These are phyloP conservation scores for Tragulus kanchil DNA, from an alignment of 2,113 vertebrate genomes.

Conservation along the genomic window DNA sequence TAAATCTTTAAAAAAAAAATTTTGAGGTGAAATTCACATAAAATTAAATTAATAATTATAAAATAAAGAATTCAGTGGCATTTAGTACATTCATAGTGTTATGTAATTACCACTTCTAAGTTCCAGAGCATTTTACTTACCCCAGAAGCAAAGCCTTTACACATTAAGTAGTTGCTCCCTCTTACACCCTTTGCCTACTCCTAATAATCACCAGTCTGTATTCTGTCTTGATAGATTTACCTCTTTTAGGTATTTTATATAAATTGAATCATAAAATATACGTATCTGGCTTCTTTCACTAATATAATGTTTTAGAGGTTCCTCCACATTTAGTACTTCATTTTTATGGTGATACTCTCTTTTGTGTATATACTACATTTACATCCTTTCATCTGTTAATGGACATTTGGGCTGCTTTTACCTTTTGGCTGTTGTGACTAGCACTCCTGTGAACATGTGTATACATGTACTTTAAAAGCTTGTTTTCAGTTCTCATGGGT, in stretches of 20 bases:
- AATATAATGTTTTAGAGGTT: background rate
- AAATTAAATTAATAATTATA: background rate
- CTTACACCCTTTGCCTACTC: background rate
- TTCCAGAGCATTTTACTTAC: background rate
- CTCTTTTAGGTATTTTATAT: constrained; percentile 27
- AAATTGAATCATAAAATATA: background rate
- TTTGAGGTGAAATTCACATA: background rate
- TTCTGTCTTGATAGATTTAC: constrained; percentile 20
- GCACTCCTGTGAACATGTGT: constrained; percentile 12
- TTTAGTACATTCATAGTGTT: constrained; percentile 20
- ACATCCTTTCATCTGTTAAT: background rate
- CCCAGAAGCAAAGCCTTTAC: background rate
- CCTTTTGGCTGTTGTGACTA: background rate
- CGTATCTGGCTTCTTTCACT: background rate
- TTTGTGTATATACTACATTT: background rate
- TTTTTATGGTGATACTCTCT: constrained; percentile 25
- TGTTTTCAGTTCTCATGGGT: constrained; percentile 38
- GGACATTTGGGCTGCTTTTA: background rate
- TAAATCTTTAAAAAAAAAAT: too few species aligned
- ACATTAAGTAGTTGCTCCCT: background rate
- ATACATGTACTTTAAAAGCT: background rate
- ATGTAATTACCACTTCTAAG: background rate
- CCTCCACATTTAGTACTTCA: background rate
- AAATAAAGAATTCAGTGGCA: background rate
- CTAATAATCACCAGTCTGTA: background rate